phyloP scores from a whole-genome alignment of 2,888 invertebrate genomes.

The Leptinotarsa tumamoca region DNA sequence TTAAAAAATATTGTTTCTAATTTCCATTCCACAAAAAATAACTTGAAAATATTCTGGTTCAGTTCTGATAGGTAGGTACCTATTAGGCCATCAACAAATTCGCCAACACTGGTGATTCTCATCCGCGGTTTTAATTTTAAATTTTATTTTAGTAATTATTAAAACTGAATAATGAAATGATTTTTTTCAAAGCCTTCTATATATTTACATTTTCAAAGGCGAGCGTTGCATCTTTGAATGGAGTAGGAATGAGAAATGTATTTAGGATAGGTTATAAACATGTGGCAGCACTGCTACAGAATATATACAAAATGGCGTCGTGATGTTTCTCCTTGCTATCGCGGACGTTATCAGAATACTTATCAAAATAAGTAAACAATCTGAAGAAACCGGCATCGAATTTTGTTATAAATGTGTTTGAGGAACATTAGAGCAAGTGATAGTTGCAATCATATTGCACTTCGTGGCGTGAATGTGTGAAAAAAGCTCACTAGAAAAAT shows the following conservation, averaged over 20 bases:
- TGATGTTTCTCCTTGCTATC: slow-evolving; percentile 57
- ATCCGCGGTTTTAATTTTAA: too few relatives aligned
- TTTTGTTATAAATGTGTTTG: slow-evolving; percentile 50
- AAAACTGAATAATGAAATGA: too few relatives aligned
- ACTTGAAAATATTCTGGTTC: too few relatives aligned
- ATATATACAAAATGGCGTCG: slow-evolving; percentile 63
- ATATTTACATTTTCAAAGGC: too few relatives aligned
- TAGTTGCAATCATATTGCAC: slow-evolving; percentile 42
- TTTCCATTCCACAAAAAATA: too few relatives aligned
- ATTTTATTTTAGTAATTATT: too few relatives aligned
- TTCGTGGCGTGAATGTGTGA: slow-evolving; percentile 53
- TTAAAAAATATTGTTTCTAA: too few relatives aligned
- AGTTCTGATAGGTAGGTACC: too few relatives aligned
- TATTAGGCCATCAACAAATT: too few relatives aligned
- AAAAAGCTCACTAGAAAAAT: slow-evolving; percentile 61
- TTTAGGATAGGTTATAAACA: slow-evolving; percentile 20
- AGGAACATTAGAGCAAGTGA: slow-evolving; percentile 44
- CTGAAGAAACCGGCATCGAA: slow-evolving; percentile 47
- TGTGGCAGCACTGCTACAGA: slow-evolving; percentile 46
- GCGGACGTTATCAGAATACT: slow-evolving; percentile 54
- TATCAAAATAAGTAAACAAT: slow-evolving; percentile 55
- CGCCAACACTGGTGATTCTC: too few relatives aligned
- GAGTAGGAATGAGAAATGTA: neutral
- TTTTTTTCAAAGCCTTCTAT: too few relatives aligned
- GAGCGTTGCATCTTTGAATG: too few relatives aligned